Evolutionary conservation across 2,888 invertebrate species (phyloP).

Genomic region (Andrena hattorfiana): DNA sequence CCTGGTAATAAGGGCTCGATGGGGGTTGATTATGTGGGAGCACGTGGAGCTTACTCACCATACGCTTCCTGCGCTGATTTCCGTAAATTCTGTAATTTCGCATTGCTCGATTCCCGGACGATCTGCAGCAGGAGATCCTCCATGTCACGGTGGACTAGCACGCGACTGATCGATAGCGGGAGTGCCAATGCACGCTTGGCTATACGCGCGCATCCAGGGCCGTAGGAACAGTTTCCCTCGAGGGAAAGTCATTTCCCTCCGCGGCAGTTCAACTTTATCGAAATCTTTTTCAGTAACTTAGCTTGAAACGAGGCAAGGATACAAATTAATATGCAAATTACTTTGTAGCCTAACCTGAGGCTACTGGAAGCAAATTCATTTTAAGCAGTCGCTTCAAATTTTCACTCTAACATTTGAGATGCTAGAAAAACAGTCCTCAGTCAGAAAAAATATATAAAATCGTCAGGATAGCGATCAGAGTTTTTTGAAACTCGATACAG

Average conservation of each 20-base stretch:
- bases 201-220: slow-evolving; percentile 63
- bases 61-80: slow-evolving; percentile 95
- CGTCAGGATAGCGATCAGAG: neutral
- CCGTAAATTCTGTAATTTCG: slow-evolving; percentile 91
- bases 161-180: slow-evolving; percentile 81
- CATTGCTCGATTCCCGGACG: slow-evolving; percentile 93
- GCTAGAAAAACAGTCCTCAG: neutral
- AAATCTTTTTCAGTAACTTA: neutral
- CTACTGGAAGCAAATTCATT: neutral
- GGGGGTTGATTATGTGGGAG: neutral
- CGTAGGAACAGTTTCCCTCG: slow-evolving; percentile 32
- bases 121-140: slow-evolving; percentile 95
- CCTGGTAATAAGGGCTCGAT: accelerated
- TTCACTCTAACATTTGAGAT: neutral
- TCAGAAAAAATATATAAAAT: neutral
- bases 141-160: slow-evolving; percentile 87
- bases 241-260: slow-evolving; percentile 14
- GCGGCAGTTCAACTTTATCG: neutral
- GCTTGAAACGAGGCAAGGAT: neutral
- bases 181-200: slow-evolving; percentile 70
- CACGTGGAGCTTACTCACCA: slow-evolving; percentile 87
- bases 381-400: neutral
- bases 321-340: neutral
- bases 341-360: neutral
- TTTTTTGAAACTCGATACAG: neutral